These are phyloP conservation scores for Oegoconia quadripuncta DNA, from an alignment of 2,888 invertebrate species.

Conservation along the genomic window DNA sequence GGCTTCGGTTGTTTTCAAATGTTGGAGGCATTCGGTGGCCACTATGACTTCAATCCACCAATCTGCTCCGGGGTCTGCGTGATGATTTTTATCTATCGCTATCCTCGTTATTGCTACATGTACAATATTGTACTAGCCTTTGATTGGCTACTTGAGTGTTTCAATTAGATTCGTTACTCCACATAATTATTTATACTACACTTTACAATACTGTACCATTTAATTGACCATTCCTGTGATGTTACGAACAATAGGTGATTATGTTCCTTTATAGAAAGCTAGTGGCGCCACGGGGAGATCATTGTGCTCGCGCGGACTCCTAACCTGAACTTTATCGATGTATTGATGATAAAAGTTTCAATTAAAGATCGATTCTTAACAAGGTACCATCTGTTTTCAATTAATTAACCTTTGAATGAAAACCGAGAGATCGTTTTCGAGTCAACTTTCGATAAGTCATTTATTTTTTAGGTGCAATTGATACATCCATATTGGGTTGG, in stretches of 20 bases:
- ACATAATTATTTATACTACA: no score
- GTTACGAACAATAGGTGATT: slow-evolving; percentile 74
- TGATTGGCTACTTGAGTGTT: no score
- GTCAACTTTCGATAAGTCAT: slow-evolving; percentile 31
- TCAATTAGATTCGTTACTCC: no score
- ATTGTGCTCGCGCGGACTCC: slow-evolving; percentile 61
- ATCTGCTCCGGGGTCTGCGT: no score
- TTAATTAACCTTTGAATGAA: slow-evolving; percentile 63
- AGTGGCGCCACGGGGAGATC: slow-evolving; percentile 60
- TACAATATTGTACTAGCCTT: no score
- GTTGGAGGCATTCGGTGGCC: no score
- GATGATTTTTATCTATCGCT: no score
- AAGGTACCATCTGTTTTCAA: slow-evolving; percentile 74
- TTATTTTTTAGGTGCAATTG: slow-evolving; percentile 16
- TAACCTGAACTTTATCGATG: slow-evolving; percentile 46
- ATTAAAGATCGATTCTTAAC: slow-evolving; percentile 69
- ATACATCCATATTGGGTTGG: no score
- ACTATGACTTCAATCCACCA: no score
- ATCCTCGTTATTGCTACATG: no score
- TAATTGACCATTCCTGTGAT: slow-evolving; percentile 58
- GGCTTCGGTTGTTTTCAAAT: no score
- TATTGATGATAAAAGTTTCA: slow-evolving; percentile 61
- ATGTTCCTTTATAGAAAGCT: slow-evolving; percentile 64
- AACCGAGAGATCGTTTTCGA: slow-evolving; percentile 34
- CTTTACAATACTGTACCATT: slow-evolving; percentile 28